Base-by-base conservation (phyloP, 2,113 vertebrate genomes). In the Urocynchramus pylzowi region DNA sequence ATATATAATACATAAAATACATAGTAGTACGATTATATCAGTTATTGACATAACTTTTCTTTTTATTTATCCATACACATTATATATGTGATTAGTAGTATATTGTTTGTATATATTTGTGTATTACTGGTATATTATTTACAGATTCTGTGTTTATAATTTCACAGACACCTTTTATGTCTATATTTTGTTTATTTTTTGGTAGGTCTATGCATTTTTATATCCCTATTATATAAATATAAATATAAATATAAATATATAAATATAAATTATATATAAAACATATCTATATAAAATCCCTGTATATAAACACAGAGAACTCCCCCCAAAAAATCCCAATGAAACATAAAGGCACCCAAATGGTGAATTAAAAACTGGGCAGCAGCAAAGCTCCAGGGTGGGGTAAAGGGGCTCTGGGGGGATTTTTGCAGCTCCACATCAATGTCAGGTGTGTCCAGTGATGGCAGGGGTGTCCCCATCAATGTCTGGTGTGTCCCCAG, bases 41-140 rank as follows among this genome's bases (percentile, higher is more conserved):
- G 39, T 49, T 30, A 70, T 59, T 49, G 19, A 28, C 9, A 11
- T 33, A 19, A 27, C 16, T 50, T 50, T 26, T 39, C 8, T 26
- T 52, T 52, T 33, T 33, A 11, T 10, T 78, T 50, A 35, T 35
- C 27, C 69, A 60, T 30, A 8, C 18, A 57, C 8, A 20, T 82
- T 50, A 28, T 35, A 16, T 8, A 26, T 2, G 1, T 35, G 33
- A 4, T 21, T n/a, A n/a, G n/a, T n/a, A n/a, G n/a, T n/a, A n/a
- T n/a, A n/a, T n/a, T n/a, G n/a, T n/a, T n/a, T n/a, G n/a, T n/a
- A n/a, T n/a, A n/a, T n/a, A n/a, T n/a, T n/a, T 45, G 9, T 39
- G 9, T 3, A 23, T 57, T 22, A 37, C 13, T 70, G 24, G 16
- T 37, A 6, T 17, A 26, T 31, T 52, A 52, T 74, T 54, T 59